Evolutionary conservation across 2,888 invertebrate genomes (phyloP), one percentile per base, ranked within the genome.

Genomic region (Coelopa pilipes): DNA sequence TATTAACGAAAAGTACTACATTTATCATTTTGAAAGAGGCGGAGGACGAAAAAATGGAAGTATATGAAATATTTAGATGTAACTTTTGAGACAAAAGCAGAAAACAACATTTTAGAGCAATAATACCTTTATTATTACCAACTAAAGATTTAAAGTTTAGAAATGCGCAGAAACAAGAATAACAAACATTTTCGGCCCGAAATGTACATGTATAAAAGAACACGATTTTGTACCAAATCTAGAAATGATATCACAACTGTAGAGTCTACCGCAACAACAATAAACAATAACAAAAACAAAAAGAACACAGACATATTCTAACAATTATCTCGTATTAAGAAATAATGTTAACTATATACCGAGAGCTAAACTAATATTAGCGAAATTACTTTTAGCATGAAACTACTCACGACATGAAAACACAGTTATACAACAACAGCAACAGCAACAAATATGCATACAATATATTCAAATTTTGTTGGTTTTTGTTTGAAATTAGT

Each of bases 401-500:
- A 4, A 34, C 46, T 45, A 63, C 4, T 49, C 34, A 65, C 21
- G 34, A 34, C 34, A 34, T 34, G 34, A 34, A 4, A 34, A 34
- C 34, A 34, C 7, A 34, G 7, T 34, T 34, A 34, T 34, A 34
- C 34, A 7, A 34, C 12, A 65, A 46, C 63, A 63, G 45, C 17
- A 65, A 19, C 45, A 65, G 47, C 53, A 53, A 55, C 15, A 24
- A 66, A 17, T 12, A 63, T 15, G 45, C 24, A 57, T 45, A 57
- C 7, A 50, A 50, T 71, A 47, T 19, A 74, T 70, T 60, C 34
- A 68, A 66, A 62, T 70, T 74, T 67, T 69, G 66, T 75, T 75
- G 75, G 68, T 75, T 77, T 75, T 74, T 75, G 74, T 45, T 73
- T 70, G 19, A 47, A 63, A 76, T 70, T 74, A 75, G 75, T 78